Evolutionary conservation across 2,888 invertebrate species (phyloP).

Genomic region (Drosophila borborema): DNA sequence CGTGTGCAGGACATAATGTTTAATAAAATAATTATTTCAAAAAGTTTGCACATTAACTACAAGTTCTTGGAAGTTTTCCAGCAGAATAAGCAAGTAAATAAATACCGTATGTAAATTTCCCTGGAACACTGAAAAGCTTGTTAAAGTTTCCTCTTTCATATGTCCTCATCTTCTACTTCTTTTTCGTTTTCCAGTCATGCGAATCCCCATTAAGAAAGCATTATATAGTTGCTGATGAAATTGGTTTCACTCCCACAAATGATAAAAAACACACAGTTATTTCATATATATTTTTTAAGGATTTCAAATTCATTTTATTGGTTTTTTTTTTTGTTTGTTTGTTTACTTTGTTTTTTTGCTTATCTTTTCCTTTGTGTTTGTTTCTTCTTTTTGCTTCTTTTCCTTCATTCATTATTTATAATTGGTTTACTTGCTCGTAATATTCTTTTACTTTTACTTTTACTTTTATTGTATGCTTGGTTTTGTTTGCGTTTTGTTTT

Average conservation of each 20-base stretch:
- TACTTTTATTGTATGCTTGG: conserved; percentile 59
- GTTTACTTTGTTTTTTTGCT: conserved; percentile 53
- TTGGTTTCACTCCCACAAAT: conserved; percentile 16
- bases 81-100: conserved; percentile 6
- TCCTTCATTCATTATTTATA: conserved; percentile 59
- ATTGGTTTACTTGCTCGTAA: conserved; percentile 62
- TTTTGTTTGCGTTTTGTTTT: conserved; percentile 14
- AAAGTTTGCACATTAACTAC: conserved; percentile 34
- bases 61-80: conserved; percentile 29
- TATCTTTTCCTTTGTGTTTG: conserved; percentile 60
- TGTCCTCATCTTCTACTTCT: background rate
- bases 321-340: conserved; percentile 64
- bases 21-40: conserved; percentile 14
- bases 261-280: conserved; percentile 38
- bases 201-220: too few species aligned
- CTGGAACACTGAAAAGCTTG: conserved; percentile 3
- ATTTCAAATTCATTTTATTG: conserved; percentile 82
- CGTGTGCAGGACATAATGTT: conserved; percentile 13
- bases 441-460: conserved; percentile 38
- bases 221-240: background rate
- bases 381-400: conserved; percentile 45
- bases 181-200: background rate
- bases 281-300: conserved; percentile 77
- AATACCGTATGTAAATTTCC: conserved; percentile 27
- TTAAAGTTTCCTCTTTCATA: background rate